These are phyloP conservation scores for Lanius collurio DNA, from an alignment of 2,113 vertebrate species.

Conservation along the genomic window DNA sequence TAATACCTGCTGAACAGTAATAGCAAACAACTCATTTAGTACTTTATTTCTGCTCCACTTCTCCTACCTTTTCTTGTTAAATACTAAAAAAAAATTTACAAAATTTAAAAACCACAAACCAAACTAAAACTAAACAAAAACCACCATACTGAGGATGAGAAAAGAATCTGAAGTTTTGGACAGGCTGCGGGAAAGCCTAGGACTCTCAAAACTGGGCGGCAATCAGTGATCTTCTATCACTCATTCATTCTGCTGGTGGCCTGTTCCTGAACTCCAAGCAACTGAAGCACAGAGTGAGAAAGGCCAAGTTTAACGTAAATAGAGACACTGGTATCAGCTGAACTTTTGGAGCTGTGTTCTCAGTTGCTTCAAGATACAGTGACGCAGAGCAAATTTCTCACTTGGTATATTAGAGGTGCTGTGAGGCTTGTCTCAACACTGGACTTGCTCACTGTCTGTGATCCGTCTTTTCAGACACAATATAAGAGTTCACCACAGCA, in stretches of 20 bases:
- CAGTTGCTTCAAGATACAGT: not conserved
- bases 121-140: not conserved
- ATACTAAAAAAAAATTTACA: not conserved
- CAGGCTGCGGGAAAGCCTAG: not conserved
- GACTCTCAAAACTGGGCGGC: not conserved
- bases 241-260: not conserved
- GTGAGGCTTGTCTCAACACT: not conserved
- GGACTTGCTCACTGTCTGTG: not conserved
- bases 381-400: not conserved
- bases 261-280: not conserved
- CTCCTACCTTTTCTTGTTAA: not conserved
- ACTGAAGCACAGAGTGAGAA: not conserved
- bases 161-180: not conserved
- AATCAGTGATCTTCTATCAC: not conserved
- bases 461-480: not conserved
- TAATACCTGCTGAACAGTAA: not conserved
- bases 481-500: rapidly evolving
- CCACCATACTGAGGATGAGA: rapidly evolving
- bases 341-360: not conserved
- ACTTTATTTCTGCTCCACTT: not conserved
- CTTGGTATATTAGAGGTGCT: not conserved
- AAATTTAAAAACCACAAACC: not conserved
- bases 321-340: not conserved
- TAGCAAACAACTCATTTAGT: not conserved
- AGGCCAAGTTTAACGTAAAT: not conserved